Evolutionary conservation across 1,140 invertebrate genomes (phyloP), one percentile per base, ranked within the genome.

Genomic region (Druon quercuslanigerum): DNA sequence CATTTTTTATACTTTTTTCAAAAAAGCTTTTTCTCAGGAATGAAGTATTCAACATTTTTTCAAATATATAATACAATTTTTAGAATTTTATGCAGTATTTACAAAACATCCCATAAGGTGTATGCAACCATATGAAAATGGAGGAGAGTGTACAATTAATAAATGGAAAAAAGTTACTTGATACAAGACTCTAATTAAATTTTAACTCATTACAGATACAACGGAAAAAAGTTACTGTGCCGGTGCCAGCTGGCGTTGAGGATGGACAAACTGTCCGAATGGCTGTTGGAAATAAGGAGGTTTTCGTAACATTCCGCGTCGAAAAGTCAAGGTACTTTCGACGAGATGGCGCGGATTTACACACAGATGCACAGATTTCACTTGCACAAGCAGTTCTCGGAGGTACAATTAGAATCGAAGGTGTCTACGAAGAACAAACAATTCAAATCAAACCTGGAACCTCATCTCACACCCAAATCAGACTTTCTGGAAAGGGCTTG

Each of bases 211-310:
- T 85, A n/a, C 51, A 94, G 94, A 92, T 98, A 0, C 96, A 99
- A 92, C 93, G 96, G 40, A 97, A 97, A 87, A 96, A 95, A 86
- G 93, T 99, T 0, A 96, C 95, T 2, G 96, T 99, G 0, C 97
- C 98, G 13, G 97, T 99, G n/a, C 99, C 99, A 50, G 97, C 98
- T 70, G 98, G 98, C 72, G 96, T 99, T 12, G 97, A 99, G 88
- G 97, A 99, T 91, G 98, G 98, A 1, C 98, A 99, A 90, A 99
- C 98, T 5, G 94, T 99, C 50, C 93, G 98, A 70, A 97, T 99
- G 95, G 93, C 95, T 17, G 95, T 99, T 16, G 97, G 98, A n/a
- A 94, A 91, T 75, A 92, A 92, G 79, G 98, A 99, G 92, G 89
- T 99, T 11, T 99, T 98, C 87, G 94, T 99, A 78, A 98, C 97